Evolutionary conservation across 2,888 invertebrate genomes (phyloP).

Genomic region (Lucinisca nassula): DNA sequence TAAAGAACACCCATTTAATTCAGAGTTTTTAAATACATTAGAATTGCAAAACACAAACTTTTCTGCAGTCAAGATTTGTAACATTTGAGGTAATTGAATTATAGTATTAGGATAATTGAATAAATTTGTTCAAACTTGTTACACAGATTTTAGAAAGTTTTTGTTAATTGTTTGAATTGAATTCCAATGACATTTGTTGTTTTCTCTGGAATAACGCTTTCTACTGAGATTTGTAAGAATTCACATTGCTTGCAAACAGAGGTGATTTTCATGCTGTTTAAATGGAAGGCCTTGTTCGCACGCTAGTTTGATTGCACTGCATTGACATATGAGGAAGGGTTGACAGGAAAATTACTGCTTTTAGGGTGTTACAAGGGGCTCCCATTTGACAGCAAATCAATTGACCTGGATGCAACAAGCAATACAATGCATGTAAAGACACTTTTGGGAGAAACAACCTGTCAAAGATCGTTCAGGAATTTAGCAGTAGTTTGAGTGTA

Average conservation of each 20-base stretch:
- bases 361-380: background rate
- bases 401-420: background rate
- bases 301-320: background rate
- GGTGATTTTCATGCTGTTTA: background rate
- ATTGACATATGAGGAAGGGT: background rate
- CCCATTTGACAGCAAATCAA: background rate
- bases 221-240: background rate
- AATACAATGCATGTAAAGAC: background rate
- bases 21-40: background rate
- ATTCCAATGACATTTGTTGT: background rate
- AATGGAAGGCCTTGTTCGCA: background rate
- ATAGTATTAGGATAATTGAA: background rate
- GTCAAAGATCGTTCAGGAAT: too few species aligned
- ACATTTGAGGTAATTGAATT: background rate
- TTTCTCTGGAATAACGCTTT: background rate
- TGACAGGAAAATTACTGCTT: background rate
- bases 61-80: background rate
- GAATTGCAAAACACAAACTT: background rate
- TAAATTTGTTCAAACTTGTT: background rate
- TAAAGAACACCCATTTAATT: too few species aligned
- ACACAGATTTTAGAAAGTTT: background rate
- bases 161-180: background rate
- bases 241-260: background rate
- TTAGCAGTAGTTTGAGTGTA: too few species aligned
- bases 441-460: background rate